Conservation (phyloP, 2,888 invertebrate genomes). For the Stenolophus ochropezus region DNA sequence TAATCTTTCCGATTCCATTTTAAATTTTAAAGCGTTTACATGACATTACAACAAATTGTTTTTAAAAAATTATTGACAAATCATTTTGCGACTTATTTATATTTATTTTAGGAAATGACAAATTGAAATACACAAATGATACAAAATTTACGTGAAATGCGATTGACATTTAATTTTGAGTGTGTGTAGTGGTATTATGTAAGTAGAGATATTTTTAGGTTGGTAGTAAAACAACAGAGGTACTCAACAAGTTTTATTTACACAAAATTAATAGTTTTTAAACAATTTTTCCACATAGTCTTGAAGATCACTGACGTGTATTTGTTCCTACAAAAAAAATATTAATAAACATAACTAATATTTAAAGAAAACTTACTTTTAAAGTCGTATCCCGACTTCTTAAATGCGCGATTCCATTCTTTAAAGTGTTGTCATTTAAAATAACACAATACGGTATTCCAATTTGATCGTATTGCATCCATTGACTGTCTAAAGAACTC, state of each 20-base stretch:
- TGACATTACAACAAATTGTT: no score
- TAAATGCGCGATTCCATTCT: constrained; percentile 81
- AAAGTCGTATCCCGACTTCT: constrained; percentile 81
- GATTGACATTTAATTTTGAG: constrained; percentile 22
- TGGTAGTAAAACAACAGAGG: constrained; percentile 4
- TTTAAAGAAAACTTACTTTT: constrained; percentile 74
- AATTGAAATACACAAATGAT: constrained; percentile 2
- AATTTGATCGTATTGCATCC: constrained; percentile 75
- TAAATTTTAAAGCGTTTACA: constrained; percentile 11
- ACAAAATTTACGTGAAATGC: not conserved
- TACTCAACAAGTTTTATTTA: not conserved
- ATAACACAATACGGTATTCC: constrained; percentile 85
- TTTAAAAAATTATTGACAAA: not conserved
- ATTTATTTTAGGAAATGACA: constrained; percentile 26
- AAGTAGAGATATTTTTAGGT: constrained; percentile 8
- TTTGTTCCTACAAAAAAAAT: constrained; percentile 78
- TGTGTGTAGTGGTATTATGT: constrained; percentile 34
- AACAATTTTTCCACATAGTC: constrained; percentile 77
- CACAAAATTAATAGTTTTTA: constrained; percentile 70
- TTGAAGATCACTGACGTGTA: constrained; percentile 81
- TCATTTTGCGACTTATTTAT: not conserved
- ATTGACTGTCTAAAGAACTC: constrained; percentile 71
- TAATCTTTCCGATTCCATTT: constrained; percentile 84
- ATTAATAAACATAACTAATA: constrained; percentile 55
- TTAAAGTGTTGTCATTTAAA: constrained; percentile 81